Evolutionary conservation across 2,888 invertebrate genomes (phyloP).

Genomic region (Ichneumon xanthorius): DNA sequence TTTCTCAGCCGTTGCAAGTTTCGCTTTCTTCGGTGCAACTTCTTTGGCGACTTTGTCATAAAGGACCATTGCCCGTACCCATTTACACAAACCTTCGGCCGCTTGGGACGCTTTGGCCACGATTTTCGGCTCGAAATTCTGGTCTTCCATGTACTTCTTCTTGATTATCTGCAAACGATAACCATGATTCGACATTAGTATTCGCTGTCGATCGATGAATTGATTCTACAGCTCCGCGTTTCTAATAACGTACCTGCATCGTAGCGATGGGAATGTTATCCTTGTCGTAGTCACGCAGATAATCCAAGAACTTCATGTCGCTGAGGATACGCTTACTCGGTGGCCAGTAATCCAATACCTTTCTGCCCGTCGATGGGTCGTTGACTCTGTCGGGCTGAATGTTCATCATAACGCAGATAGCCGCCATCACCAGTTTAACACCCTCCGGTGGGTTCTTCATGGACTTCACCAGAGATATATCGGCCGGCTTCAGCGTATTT

Average conservation of each 20-base stretch:
- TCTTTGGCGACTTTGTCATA: slow-evolving; percentile 94
- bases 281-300: slow-evolving; percentile 92
- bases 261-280: slow-evolving; percentile 91
- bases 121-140: slow-evolving; percentile 92
- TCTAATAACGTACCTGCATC: slow-evolving; percentile 87
- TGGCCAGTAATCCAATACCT: slow-evolving; percentile 93
- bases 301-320: slow-evolving; percentile 92
- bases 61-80: slow-evolving; percentile 96
- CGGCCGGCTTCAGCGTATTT: slow-evolving; percentile 93
- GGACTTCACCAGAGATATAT: slow-evolving; percentile 94
- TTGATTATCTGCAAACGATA: slow-evolving; percentile 72
- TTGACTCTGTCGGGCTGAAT: slow-evolving; percentile 91
- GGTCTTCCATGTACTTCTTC: slow-evolving; percentile 85
- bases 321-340: slow-evolving; percentile 93
- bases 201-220: not conserved
- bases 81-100: slow-evolving; percentile 96
- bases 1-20: slow-evolving; percentile 92
- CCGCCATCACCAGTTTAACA: slow-evolving; percentile 94
- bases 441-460: slow-evolving; percentile 95
- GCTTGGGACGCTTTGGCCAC: slow-evolving; percentile 97
- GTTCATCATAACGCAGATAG: slow-evolving; percentile 95
- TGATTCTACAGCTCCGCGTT: not conserved
- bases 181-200: not conserved
- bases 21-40: slow-evolving; percentile 94
- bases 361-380: slow-evolving; percentile 89